phyloP scores from a whole-genome alignment of 1,140 invertebrate genomes.

The Heliconius hewitsoni region DNA sequence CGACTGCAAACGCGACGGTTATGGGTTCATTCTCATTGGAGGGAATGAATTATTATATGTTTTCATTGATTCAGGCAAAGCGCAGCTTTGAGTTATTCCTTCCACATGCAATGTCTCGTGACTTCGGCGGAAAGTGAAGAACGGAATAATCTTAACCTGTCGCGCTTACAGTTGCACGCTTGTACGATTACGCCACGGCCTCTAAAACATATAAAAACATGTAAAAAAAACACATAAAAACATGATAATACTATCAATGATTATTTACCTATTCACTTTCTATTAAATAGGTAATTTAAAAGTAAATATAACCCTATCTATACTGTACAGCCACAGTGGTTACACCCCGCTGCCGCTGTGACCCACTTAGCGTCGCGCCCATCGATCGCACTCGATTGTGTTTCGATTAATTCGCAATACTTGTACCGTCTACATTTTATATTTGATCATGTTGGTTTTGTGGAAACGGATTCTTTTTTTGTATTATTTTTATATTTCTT shows the following conservation, averaged over 20 bases:
- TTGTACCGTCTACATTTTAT: constrained; percentile 57
- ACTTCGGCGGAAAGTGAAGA: too few relatives aligned
- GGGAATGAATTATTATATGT: too few relatives aligned
- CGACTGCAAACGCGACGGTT: too few relatives aligned
- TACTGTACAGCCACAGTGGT: background rate
- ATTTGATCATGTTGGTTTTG: constrained; percentile 32
- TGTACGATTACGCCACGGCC: too few relatives aligned
- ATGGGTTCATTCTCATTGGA: too few relatives aligned
- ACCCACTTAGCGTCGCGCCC: constrained; percentile 23
- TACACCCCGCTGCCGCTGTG: background rate
- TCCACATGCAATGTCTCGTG: too few relatives aligned
- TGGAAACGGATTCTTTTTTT: constrained; percentile 41
- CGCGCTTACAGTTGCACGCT: too few relatives aligned
- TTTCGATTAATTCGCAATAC: constrained; percentile 64
- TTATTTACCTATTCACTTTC: background rate
- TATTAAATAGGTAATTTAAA: background rate
- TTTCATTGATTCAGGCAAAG: too few relatives aligned
- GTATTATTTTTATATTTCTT: background rate
- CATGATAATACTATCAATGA: background rate
- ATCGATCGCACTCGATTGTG: constrained; percentile 44
- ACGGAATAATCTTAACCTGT: too few relatives aligned
- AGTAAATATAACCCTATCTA: background rate
- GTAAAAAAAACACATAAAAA: too few relatives aligned
- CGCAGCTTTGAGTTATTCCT: too few relatives aligned
- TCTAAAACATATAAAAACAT: too few relatives aligned